Conservation (phyloP, 2,797 vertebrate species). For the Hemitrygon akajei region DNA sequence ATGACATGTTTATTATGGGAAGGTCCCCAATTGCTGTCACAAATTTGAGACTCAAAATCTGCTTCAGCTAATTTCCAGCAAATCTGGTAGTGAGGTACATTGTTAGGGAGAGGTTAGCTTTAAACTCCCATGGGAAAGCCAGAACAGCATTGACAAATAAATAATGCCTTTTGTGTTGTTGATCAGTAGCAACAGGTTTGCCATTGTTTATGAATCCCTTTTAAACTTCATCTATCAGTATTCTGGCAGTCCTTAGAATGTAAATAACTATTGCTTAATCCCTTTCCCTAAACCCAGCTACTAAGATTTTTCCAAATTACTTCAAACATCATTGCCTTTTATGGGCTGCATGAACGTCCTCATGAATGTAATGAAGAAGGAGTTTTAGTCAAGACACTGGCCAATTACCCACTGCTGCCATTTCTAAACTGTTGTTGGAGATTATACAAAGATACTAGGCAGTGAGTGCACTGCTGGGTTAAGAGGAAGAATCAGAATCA, state of each 20-base stretch:
- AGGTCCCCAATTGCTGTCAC: too few species aligned
- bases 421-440: neutral
- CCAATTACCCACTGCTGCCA: neutral
- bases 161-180: neutral
- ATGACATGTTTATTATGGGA: too few species aligned
- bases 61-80: too few species aligned
- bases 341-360: neutral
- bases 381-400: neutral
- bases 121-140: neutral
- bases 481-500: too few species aligned
- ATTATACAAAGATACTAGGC: neutral
- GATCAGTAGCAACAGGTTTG: neutral
- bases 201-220: neutral
- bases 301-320: neutral
- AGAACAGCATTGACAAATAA: neutral
- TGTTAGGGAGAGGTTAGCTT: neutral
- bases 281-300: neutral
- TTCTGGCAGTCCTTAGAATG: neutral
- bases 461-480: neutral
- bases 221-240: neutral
- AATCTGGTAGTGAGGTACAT: too few species aligned
- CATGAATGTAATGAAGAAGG: neutral
- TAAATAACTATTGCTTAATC: neutral
- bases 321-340: neutral
- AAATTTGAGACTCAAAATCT: too few species aligned